Conservation (phyloP, 2,888 invertebrate species). For the Andrena fulva region DNA sequence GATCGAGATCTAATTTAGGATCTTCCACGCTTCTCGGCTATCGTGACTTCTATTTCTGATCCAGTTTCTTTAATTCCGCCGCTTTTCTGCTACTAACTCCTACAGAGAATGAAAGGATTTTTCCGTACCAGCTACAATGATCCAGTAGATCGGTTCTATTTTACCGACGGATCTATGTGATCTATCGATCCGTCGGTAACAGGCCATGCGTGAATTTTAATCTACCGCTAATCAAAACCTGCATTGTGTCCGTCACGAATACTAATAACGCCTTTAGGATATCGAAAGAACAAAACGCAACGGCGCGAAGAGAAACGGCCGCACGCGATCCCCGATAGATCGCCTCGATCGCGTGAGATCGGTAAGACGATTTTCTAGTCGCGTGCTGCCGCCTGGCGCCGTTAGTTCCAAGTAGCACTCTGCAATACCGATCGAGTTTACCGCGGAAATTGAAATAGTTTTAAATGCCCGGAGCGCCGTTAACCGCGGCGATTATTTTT, state of each 20-base stretch:
- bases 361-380: slow-evolving; percentile 56
- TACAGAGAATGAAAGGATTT: not conserved
- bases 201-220: not conserved
- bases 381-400: slow-evolving; percentile 63
- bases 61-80: not conserved
- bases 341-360: slow-evolving; percentile 46
- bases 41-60: not conserved
- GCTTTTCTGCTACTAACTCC: not conserved
- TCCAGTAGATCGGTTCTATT: slow-evolving; percentile 38
- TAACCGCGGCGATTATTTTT: slow-evolving; percentile 46
- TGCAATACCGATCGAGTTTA: slow-evolving; percentile 37
- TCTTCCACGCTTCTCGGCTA: not conserved
- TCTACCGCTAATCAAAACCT: not conserved
- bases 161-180: slow-evolving; percentile 41
- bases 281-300: not conserved
- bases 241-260: not conserved
- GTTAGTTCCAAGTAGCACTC: not conserved
- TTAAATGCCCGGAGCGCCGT: not conserved
- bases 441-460: slow-evolving; percentile 54
- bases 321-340: not conserved
- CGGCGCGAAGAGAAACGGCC: not conserved
- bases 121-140: not conserved
- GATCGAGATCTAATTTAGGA: not conserved
- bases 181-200: slow-evolving; percentile 43
- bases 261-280: not conserved